A percentile compares a stretch with the other conserved stretches of the same genome.
Conservation (phyloP, 1,140 invertebrate species). For the Eufriesea mexicana region DNA sequence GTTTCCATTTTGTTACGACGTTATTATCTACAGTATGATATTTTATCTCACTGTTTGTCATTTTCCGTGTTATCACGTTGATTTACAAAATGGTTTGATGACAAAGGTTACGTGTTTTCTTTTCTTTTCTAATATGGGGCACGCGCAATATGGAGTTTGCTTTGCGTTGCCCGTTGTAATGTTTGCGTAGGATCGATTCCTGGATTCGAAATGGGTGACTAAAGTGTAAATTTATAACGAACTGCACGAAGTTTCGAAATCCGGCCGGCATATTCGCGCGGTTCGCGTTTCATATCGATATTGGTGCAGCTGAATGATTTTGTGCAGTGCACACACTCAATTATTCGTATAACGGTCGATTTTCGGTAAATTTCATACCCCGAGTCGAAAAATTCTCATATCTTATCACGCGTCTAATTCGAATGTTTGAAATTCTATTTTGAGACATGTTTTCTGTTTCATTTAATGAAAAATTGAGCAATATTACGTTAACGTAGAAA, state of each 20-base stretch:
- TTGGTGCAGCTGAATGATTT: constrained; percentile 5
- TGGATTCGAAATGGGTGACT: constrained; percentile 1
- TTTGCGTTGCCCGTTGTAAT: too few relatives aligned
- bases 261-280: not conserved
- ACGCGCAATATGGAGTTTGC: not conserved
- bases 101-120: not conserved
- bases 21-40: too few relatives aligned
- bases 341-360: not conserved
- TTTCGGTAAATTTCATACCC: not conserved
- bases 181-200: constrained; percentile 3
- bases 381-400: not conserved
- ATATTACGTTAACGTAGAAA: too few relatives aligned
- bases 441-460: too few relatives aligned
- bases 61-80: too few relatives aligned
- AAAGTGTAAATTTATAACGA: constrained; percentile 20
- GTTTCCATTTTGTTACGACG: too few relatives aligned
- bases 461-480: too few relatives aligned
- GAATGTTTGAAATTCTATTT: too few relatives aligned
- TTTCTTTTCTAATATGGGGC: not conserved
- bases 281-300: not conserved
- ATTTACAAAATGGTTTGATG: not conserved
- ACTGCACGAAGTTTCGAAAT: constrained; percentile 13
- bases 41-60: too few relatives aligned
- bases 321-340: not conserved
- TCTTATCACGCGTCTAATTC: not conserved